Evolutionary conservation across 2,888 invertebrate genomes (phyloP), one percentile per base, ranked within the genome.

Genomic region (Eupithecia centaureata): DNA sequence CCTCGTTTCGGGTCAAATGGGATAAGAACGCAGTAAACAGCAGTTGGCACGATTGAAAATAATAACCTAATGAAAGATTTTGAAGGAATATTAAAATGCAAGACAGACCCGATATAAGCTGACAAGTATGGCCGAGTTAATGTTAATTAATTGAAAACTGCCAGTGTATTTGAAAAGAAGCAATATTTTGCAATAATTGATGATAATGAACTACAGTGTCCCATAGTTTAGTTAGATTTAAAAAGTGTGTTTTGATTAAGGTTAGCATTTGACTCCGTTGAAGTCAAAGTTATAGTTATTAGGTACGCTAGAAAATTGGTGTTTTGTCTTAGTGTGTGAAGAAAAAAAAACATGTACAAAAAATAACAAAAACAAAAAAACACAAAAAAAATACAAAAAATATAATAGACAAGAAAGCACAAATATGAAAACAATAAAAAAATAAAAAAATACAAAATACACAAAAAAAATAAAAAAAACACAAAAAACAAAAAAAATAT

Each of bases 151-250:
- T 18, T 38, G 7, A 18, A 0, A 22, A 1, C 22, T 10, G 8
- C 10, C 22, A 18, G n/a, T 15, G 18, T 42, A 54, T 30, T 54
- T 54, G 2, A n/a, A 7, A 28, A n/a, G 10, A 28, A 56, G 54
- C n/a, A 56, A 56, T 28, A 30, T 28, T 54, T 28, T 8, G 54
- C 28, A 54, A 54, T 28, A 56, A 3, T 54, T 28, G n/a, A 54
- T n/a, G 27, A 8, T 28, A 54, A 54, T 28, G 27, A 52, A 25
- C 52, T 52, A 52, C 52, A 52, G 52, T 30, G 54, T 56, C 54
- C 30, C 10, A 27, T 52, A 52, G 15, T 52, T 27, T 27, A 52
- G 18, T 47, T 0, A 47, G 47, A 12, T 47, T 2, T 4, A 18
- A 42, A 38, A 5, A 38, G 7, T n/a, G 7, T n/a, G 1, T 5